These are phyloP conservation scores for Anolis apletophallus DNA, from an alignment of 2,797 vertebrate species.

Conservation along the genomic window DNA sequence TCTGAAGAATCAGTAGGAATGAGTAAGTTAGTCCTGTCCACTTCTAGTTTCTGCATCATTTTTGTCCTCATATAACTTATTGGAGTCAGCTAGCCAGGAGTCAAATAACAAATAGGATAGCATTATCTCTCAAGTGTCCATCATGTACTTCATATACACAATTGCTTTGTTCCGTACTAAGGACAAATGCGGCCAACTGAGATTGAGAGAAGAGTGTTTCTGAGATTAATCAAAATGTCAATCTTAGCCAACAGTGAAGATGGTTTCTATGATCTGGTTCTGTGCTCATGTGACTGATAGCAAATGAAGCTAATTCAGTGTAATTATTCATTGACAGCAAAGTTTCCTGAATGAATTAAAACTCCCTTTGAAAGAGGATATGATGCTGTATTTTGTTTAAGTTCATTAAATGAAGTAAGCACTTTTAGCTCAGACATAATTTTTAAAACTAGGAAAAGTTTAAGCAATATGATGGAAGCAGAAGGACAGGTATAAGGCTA, in stretches of 20 bases:
- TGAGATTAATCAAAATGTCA: neutral
- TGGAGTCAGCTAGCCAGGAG: neutral
- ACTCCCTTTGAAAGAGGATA: neutral
- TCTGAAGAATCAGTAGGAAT: neutral
- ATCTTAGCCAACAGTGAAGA: neutral
- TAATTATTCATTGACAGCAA: no score
- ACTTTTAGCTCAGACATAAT: neutral
- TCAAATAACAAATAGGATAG: neutral
- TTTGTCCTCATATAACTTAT: neutral
- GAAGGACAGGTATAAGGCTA: constrained; percentile 15
- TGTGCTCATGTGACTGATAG: neutral
- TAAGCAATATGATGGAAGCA: neutral
- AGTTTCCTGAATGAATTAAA: neutral
- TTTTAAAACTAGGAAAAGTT: neutral
- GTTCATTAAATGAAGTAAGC: neutral
- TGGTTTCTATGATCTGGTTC: neutral
- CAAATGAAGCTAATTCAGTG: neutral
- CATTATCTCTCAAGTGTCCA: neutral
- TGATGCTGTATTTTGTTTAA: neutral
- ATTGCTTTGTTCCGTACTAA: neutral
- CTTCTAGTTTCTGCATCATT: neutral
- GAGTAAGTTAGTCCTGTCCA: neutral
- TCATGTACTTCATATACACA: neutral
- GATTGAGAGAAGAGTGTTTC: neutral
- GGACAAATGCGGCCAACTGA: neutral